Percentiles rank a stretch among this genome's conserved stretches.
Conservation (phyloP, 2,888 invertebrate genomes). For the Campoplex nolae region DNA sequence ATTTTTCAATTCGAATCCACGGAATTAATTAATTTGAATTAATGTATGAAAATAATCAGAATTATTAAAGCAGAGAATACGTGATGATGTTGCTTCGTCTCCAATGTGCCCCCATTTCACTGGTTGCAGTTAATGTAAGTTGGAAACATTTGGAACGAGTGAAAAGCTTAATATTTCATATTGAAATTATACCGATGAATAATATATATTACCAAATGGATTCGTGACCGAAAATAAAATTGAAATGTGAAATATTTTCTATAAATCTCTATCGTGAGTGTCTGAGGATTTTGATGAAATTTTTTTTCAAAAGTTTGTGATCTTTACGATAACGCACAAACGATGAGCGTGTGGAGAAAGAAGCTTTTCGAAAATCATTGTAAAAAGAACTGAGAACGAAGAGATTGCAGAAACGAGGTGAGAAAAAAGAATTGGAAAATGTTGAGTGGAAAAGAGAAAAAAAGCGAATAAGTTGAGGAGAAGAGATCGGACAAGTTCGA, state of each 20-base stretch:
- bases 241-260: not conserved
- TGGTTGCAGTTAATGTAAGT: not conserved
- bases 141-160: not conserved
- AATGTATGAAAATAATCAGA: not conserved
- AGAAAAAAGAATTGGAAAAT: constrained; percentile 17
- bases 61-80: not conserved
- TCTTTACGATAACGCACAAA: not conserved
- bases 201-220: not conserved
- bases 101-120: not conserved
- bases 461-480: not conserved
- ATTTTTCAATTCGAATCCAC: not conserved
- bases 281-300: not conserved
- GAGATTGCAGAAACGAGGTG: not conserved
- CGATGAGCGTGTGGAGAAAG: not conserved
- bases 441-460: constrained; percentile 24
- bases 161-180: not conserved
- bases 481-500: constrained; percentile 24
- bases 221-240: not conserved
- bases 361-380: not conserved
- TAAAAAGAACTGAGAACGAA: not conserved
- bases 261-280: not conserved
- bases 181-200: not conserved
- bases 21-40: not conserved
- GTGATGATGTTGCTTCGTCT: not conserved
- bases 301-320: not conserved